These are phyloP conservation scores for Halyomorpha halys DNA, from an alignment of 1,140 invertebrate genomes.

Conservation along the genomic window DNA sequence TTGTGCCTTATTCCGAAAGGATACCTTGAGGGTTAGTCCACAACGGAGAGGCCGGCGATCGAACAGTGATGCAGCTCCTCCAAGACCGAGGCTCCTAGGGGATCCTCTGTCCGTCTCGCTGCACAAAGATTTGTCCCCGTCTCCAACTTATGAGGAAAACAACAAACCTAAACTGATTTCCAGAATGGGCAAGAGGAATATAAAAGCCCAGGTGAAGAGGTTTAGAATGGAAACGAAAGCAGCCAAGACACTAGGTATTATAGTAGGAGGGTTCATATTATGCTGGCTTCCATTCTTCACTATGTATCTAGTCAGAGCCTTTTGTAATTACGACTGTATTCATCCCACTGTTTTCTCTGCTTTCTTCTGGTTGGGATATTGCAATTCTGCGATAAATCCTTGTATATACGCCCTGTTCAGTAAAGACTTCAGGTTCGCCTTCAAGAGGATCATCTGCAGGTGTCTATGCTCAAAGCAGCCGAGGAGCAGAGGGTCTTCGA, in stretches of 20 bases:
- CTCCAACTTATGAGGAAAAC: constrained; percentile 39
- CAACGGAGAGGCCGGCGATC: constrained; percentile 27
- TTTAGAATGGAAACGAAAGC: constrained; percentile 88
- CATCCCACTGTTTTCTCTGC: constrained; percentile 74
- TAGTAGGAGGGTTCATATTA: constrained; percentile 84
- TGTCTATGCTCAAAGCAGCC: constrained; percentile 49
- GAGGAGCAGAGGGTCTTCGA: constrained; percentile 19
- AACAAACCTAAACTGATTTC: constrained; percentile 55
- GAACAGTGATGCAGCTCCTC: constrained; percentile 30
- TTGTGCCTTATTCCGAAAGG: background rate
- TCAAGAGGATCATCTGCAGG: constrained; percentile 80
- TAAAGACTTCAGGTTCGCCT: constrained; percentile 83
- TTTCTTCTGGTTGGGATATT: constrained; percentile 94
- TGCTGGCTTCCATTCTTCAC: constrained; percentile 95
- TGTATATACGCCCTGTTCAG: constrained; percentile 86
- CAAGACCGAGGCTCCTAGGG: constrained; percentile 34
- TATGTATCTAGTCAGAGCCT: constrained; percentile 76
- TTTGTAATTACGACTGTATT: constrained; percentile 63
- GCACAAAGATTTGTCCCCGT: constrained; percentile 33
- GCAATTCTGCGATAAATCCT: constrained; percentile 90
- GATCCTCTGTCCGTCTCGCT: constrained; percentile 27
- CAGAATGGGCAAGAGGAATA: constrained; percentile 72
- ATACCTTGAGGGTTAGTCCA: constrained; percentile 29
- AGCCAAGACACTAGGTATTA: constrained; percentile 86
- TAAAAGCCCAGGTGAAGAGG: constrained; percentile 71